phyloP scores from a whole-genome alignment of 2,888 invertebrate species.

The Melikaiella ostensackeni region DNA sequence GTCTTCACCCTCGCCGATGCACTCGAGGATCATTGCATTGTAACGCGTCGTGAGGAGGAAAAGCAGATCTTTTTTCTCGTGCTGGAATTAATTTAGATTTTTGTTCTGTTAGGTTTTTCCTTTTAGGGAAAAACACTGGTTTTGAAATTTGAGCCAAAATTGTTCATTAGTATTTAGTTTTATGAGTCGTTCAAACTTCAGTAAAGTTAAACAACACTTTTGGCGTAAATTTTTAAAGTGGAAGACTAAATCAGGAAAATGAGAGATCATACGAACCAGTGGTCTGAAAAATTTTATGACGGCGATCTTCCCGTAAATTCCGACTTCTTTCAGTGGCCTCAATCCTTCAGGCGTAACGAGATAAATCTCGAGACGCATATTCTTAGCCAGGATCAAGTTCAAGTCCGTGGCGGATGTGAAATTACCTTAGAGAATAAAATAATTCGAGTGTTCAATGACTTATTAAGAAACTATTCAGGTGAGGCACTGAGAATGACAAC shows the following conservation, averaged over 20 bases:
- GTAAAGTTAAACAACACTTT: too few relatives aligned
- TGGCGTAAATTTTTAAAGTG: too few relatives aligned
- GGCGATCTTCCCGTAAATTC: slow-evolving; percentile 95
- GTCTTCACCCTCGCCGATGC: slow-evolving; percentile 87
- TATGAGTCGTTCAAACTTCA: too few relatives aligned
- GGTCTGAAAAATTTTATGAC: slow-evolving; percentile 96
- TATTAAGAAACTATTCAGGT: neutral
- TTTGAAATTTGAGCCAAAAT: neutral
- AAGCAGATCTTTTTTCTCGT: slow-evolving; percentile 93
- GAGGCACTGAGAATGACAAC: too few relatives aligned
- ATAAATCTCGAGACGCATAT: slow-evolving; percentile 95
- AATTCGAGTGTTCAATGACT: slow-evolving; percentile 25
- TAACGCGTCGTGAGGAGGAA: slow-evolving; percentile 96
- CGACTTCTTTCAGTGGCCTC: slow-evolving; percentile 95
- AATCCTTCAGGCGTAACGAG: slow-evolving; percentile 97
- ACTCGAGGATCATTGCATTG: slow-evolving; percentile 98
- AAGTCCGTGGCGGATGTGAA: slow-evolving; percentile 96
- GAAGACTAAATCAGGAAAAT: neutral
- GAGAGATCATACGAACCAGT: slow-evolving; percentile 80
- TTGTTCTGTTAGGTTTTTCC: neutral
- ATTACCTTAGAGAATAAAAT: slow-evolving; percentile 84
- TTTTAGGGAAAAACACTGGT: too few relatives aligned
- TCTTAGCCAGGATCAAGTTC: slow-evolving; percentile 97
- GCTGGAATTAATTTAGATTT: slow-evolving; percentile 79
- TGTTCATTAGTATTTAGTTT: neutral